Evolutionary conservation across 2,888 invertebrate species (phyloP), one percentile per base, ranked within the genome.

Genomic region (Morpho deidamia): DNA sequence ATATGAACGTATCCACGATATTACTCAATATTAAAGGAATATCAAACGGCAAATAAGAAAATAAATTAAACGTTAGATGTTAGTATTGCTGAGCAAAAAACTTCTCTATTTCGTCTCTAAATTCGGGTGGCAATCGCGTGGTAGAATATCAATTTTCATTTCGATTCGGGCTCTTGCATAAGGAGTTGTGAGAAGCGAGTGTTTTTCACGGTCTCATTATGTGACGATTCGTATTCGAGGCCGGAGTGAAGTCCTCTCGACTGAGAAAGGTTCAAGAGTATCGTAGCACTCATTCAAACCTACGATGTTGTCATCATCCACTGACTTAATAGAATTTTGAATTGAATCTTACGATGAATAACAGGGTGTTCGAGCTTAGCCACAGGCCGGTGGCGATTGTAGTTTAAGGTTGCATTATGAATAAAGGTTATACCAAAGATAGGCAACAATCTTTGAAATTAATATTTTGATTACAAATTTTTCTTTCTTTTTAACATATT

Each of bases 191-290:
- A 74, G 80, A 63, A 74, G 78, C 81, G 78, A 83, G 85, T 86
- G 85, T 85, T 81, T 82, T 84, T 84, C 83, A 85, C 61, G 55
- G 62, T 63, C 65, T 64, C 81, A 84, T 86, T 85, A 84, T 73
- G 71, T 70, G 80, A 78, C 79, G 65, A 86, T 86, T 86, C 79
- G 83, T 85, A 86, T 86, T 86, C 86, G 76, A 70, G 69, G 69
- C 74, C 72, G 67, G 73, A 64, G 56, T 47, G 48, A 51, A 54
- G 58, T 49, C 54, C 42, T 49, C 56, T 51, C 53, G 49, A 40
- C 41, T 47, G 37, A 45, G 51, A 39, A 34, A 49, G 51, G 56
- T 51, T 54, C 43, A 46, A 59, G 53, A 43, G 56, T 50, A 45
- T 49, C 49, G 46, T 37, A 44, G 51, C 41, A 42, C 56, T 50